These are phyloP conservation scores for Hyperopisus bebe DNA, from an alignment of 2,113 vertebrate species.

Conservation along the genomic window DNA sequence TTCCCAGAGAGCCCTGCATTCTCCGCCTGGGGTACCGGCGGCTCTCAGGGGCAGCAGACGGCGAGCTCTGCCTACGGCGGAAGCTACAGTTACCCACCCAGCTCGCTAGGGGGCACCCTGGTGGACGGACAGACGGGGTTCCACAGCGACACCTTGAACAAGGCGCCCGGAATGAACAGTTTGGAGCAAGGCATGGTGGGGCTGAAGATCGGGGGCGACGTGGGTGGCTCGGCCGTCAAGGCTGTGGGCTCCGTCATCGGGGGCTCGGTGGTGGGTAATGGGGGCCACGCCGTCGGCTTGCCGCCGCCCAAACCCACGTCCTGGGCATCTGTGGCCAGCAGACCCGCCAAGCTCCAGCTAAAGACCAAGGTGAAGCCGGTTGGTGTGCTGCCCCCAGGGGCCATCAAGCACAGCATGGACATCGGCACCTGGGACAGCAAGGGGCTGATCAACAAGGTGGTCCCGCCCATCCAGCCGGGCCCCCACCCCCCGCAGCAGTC, in stretches of 20 bases:
- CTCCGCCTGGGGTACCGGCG: constrained; percentile 88
- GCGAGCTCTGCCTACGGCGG: constrained; percentile 86
- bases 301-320: constrained; percentile 83
- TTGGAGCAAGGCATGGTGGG: constrained; percentile 92
- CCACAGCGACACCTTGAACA: constrained; percentile 83
- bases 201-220: constrained; percentile 82
- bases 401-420: constrained; percentile 96
- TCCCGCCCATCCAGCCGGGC: constrained; percentile 46
- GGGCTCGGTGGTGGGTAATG: constrained; percentile 71
- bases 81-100: constrained; percentile 89
- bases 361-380: constrained; percentile 82
- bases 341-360: constrained; percentile 84
- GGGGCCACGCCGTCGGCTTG: constrained; percentile 73
- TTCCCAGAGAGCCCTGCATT: constrained; percentile 93
- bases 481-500: constrained; percentile 48
- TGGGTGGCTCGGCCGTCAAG: constrained; percentile 75
- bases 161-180: constrained; percentile 91
- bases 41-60: constrained; percentile 89
- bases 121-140: constrained; percentile 90
- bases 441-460: constrained; percentile 74
- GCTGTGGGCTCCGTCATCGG: constrained; percentile 83
- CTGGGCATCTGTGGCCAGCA: constrained; percentile 93
- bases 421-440: constrained; percentile 94
- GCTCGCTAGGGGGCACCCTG: constrained; percentile 84
- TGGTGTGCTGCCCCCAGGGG: constrained; percentile 73